Conservation (phyloP, 2,888 invertebrate species). For the Cheilosia variabilis region DNA sequence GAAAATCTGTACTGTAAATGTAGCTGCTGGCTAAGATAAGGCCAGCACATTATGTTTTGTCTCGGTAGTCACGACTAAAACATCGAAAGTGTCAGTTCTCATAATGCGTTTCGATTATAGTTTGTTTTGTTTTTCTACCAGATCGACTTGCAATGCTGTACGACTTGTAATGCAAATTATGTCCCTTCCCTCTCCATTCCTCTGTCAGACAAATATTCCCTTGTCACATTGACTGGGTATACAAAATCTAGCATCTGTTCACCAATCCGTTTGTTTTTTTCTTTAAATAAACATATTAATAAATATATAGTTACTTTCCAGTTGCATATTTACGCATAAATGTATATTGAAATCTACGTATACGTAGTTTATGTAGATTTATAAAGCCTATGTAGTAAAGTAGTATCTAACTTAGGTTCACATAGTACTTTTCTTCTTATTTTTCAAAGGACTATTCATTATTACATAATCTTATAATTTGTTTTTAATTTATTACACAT, state of each 20-base stretch:
- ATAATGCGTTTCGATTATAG: no score
- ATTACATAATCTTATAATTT: constrained; percentile 78
- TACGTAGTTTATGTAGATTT: constrained; percentile 40
- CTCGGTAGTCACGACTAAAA: no score
- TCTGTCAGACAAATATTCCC: neutral
- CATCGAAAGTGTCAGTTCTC: no score
- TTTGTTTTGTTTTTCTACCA: no score
- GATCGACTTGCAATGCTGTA: no score
- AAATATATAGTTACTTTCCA: constrained; percentile 45
- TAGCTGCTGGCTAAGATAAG: no score
- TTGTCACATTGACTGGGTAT: neutral
- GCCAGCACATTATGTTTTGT: no score
- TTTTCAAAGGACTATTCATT: constrained; percentile 62
- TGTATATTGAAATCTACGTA: constrained; percentile 36
- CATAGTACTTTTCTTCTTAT: constrained; percentile 46
- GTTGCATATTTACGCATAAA: constrained; percentile 12
- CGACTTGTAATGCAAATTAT: no score
- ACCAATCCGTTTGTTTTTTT: constrained; percentile 21
- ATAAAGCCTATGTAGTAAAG: constrained; percentile 49
- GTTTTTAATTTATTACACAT: constrained; percentile 53
- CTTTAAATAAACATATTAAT: constrained; percentile 26
- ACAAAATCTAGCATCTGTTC: constrained; percentile 9
- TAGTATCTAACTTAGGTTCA: constrained; percentile 52
- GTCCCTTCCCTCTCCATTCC: neutral
- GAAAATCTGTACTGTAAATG: no score